Evolutionary conservation across 2,797 vertebrate genomes (phyloP), one percentile per base, ranked within the genome.

Genomic region (Acropternis orthonyx): DNA sequence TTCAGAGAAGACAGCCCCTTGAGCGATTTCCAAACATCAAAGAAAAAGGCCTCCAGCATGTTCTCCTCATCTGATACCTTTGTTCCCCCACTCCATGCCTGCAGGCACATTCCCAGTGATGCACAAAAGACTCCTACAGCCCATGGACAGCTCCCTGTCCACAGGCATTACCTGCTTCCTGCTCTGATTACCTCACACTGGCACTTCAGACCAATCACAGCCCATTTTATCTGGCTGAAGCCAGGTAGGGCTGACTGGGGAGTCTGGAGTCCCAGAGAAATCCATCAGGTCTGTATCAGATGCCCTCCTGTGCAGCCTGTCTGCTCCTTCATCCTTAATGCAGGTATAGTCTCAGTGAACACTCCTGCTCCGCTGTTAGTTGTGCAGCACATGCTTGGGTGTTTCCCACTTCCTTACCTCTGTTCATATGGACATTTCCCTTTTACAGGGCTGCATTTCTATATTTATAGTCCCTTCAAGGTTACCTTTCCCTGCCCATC

Each of bases 11-110:
- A 93, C 88, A 97, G 95, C 95, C 97, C 98, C 97, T 97, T 80
- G 66, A 97, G 97, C 97, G 7, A 77, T 97, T 96, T 95, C 91
- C 85, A 95, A 84, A 97, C 97, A 98, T 98, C 97, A 98, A 98
- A 98, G 92, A 83, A 97, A 98, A 96, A 93, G 76, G 97, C 97
- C 97, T 98, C 85, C 93, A 96, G 97, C 92, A 7, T 95, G 93
- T 94, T 97, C 96, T 97, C 88, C 94, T 94, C 84, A 80, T 89
- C 89, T 85, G 83, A 96, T 91, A 95, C 92, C 97, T 98, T 97
- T 98, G 97, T 97, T 97, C 96, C 67, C 71, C 77, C 77, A 49
- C 79, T 96, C 85, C 87, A 37, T 0, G 63, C 96, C 97, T 22
- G 46, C 81, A 92, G 95, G 96, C 89, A 83, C 18, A 14, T 94